These are phyloP conservation scores for Druon quercuslanigerum DNA, from an alignment of 1,140 invertebrate genomes.

Conservation along the genomic window DNA sequence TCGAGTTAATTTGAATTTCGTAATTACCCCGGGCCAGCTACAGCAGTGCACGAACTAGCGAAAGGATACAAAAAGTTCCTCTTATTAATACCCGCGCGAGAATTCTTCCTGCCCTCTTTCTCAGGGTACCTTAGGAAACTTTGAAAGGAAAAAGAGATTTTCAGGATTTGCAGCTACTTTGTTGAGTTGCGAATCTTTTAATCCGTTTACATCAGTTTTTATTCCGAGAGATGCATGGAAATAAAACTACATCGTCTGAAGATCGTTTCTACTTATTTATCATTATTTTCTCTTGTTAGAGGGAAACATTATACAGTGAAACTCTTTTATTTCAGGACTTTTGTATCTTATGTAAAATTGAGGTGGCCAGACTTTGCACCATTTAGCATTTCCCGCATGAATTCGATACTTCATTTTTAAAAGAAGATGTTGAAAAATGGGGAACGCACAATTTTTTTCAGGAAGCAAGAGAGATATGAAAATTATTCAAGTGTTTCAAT, in stretches of 20 bases:
- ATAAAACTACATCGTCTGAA: neutral
- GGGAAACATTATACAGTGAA: no score
- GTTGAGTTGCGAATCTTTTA: conserved; percentile 21
- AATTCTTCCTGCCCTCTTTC: conserved; percentile 63
- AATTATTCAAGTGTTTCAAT: no score
- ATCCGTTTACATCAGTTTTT: conserved; percentile 21
- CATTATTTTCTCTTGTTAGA: neutral
- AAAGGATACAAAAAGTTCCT: conserved; percentile 70
- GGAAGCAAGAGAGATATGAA: no score
- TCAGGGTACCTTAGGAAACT: conserved; percentile 19
- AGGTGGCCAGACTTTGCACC: no score
- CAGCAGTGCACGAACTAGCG: conserved; percentile 62
- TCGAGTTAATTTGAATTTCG: conserved; percentile 77
- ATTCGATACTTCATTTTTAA: no score
- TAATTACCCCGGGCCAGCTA: conserved; percentile 72
- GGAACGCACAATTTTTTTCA: no score
- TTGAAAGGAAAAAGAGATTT: conserved; percentile 26
- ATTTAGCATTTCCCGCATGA: no score
- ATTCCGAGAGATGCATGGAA: neutral
- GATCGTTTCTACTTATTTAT: neutral
- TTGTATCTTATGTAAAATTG: no score
- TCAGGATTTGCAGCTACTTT: conserved; percentile 19
- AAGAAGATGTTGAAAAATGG: no score
- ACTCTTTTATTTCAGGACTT: no score
- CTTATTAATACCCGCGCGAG: conserved; percentile 71